These are phyloP conservation scores for Pseudorectes ferrugineus DNA, from an alignment of 2,113 vertebrate genomes.

Conservation along the genomic window DNA sequence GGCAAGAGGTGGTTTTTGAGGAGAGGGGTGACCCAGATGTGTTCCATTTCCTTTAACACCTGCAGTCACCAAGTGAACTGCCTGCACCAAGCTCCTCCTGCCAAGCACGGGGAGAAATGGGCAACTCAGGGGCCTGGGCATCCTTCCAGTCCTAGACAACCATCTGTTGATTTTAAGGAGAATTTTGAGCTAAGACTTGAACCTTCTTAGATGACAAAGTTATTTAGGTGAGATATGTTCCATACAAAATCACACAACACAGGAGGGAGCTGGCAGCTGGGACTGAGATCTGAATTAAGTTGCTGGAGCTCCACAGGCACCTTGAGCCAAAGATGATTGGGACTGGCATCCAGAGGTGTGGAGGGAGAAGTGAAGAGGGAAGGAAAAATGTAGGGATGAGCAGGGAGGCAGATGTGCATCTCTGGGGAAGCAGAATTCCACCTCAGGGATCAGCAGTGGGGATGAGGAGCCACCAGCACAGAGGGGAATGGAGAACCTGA, in stretches of 20 bases:
- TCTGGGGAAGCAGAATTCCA: neutral
- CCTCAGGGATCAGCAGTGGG: neutral
- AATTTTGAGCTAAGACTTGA: neutral
- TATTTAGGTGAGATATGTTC: neutral
- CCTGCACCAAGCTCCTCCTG: neutral
- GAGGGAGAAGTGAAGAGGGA: neutral
- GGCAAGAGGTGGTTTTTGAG: neutral
- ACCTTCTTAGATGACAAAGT: neutral
- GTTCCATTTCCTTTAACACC: neutral
- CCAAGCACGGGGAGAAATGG: neutral
- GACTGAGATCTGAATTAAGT: neutral
- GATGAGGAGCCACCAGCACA: accelerated
- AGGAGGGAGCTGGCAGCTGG: neutral
- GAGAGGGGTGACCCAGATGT: neutral
- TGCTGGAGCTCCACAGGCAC: neutral
- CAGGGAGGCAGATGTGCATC: neutral
- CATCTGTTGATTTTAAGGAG: neutral
- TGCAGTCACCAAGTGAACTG: neutral
- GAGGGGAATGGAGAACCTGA: neutral
- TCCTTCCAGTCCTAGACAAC: neutral
- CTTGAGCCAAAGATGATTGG: neutral
- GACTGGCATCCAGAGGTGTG: neutral
- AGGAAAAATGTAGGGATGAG: neutral
- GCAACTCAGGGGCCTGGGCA: neutral
- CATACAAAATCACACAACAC: neutral